Base-by-base conservation (phyloP, 1,140 invertebrate genomes). In the Drosophila busckii region DNA sequence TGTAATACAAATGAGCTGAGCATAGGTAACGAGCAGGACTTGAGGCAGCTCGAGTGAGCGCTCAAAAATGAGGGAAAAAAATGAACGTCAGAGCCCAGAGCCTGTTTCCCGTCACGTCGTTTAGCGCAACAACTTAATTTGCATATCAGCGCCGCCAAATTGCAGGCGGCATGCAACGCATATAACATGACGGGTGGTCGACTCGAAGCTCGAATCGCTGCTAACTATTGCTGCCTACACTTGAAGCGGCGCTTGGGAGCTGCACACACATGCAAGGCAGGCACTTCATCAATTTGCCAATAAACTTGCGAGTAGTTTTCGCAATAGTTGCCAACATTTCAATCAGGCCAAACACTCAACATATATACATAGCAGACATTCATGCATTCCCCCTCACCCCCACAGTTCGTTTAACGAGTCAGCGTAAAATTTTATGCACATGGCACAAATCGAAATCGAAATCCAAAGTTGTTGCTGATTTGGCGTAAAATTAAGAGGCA, bases 61-160 rank as follows among this genome's bases (percentile, higher is more conserved):
- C 10, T 4, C 7, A 29, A 1, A 5, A 12, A 9, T 16, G 12
- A 13, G 7, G 4, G 15, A 9, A 7, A 9, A 20, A 46, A 20
- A 20, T 17, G 26, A 35, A 34, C 41, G n/a, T n/a, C n/a, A n/a
- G n/a, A 46, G 35, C 35, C 41, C 52, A 46, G 59, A 41, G 61
- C 75, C 69, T 60, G 75, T 78, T 82, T 73, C 68, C 73, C 64
- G 73, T 75, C 73, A 80, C 75, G 75, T 80, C 75, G 75, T 80
- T 80, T 80, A 80, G 75, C 71, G 75, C 75, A 80, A 80, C 75
- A 80, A 80, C 73, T 80, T 80, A 80, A 80, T 80, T 80, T 80
- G 76, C 73, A 80, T 80, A 80, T 80, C 73, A 80, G 73, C 73
- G 68, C 68, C 46, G 61, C 73, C 75, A 80, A 80, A 80, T 80